Base-by-base conservation (phyloP, 2,797 vertebrate species). In the Arnoldichthys spilopterus region DNA sequence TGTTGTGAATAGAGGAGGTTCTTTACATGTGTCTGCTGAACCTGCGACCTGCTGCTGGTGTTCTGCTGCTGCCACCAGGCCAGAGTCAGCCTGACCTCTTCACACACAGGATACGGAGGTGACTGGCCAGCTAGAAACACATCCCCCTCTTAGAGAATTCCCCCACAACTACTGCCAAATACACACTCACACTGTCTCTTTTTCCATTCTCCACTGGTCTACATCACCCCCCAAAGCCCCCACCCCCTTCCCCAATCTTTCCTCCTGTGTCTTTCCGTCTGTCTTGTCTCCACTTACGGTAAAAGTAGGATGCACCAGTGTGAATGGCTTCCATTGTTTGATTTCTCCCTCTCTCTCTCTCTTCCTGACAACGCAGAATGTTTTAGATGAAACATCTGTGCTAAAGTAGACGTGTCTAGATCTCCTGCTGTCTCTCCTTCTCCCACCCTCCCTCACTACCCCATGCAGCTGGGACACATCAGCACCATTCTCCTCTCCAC, bases 61-160 rank as follows among this genome's bases (percentile, higher is more conserved):
- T 72, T 88, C 84, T 71, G 82, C 81, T 71, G 82, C 81, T 89
- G 87, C 86, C 87, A 85, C 86, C 83, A 86, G 85, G 84, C 87
- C 84, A 86, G 85, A 82, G 49, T 75, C 86, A 86, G 84, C 83
- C 86, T 83, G n/a, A 87, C 85, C 91, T 92, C 91, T 90, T 89
- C 87, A 72, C 73, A 30, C 82, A 78, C 89, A 87, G 91, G 91
- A 92, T 88, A 64, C 83, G 78, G 84, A 83, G 75, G 82, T 80
- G 85, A 74, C 69, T 63, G 40, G 40, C 40, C 40, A 43, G 40
- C 40, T 43, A 43, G 5, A 43, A 4, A 43, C 40, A 43, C 40
- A 43, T 43, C 3, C 43, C 63, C 47, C 0, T 2, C 68, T 73
- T 80, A 78, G 67, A 79, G 77, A 78, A 61, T 24, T 45, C 43